Evolutionary conservation across 2,888 invertebrate species (phyloP).

Genomic region (Timandra comae): DNA sequence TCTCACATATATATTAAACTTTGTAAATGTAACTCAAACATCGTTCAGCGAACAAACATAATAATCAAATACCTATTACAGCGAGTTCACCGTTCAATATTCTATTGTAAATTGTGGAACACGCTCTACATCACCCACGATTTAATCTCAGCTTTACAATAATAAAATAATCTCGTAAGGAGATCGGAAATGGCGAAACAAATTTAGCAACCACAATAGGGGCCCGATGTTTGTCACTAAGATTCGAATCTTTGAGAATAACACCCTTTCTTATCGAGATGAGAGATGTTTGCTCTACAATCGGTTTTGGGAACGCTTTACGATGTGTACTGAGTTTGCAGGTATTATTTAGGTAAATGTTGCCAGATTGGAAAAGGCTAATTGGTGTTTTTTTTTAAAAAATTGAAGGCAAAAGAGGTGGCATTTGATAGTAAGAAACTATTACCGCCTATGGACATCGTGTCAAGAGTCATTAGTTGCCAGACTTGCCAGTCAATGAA

Average conservation of each 20-base stretch:
- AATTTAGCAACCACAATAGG: slow-evolving; percentile 72
- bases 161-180: slow-evolving; percentile 63
- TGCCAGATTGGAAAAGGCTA: no score
- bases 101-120: slow-evolving; percentile 22
- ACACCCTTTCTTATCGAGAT: slow-evolving; percentile 60
- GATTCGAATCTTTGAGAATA: slow-evolving; percentile 60
- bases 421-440: no score
- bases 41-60: no score
- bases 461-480: no score
- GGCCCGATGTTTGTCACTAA: slow-evolving; percentile 60
- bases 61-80: background rate
- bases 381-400: no score
- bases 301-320: slow-evolving; percentile 14
- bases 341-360: no score
- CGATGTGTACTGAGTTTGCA: slow-evolving; percentile 8
- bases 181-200: slow-evolving; percentile 71
- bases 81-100: slow-evolving; percentile 4
- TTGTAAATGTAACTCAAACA: no score
- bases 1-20: no score
- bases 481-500: no score
- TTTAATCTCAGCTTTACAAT: slow-evolving; percentile 53
- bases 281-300: slow-evolving; percentile 32
- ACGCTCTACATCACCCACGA: slow-evolving; percentile 26
- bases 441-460: no score
- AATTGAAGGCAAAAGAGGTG: no score